These are phyloP conservation scores for Drosophila auraria DNA, from an alignment of 1,140 invertebrate species.

Conservation along the genomic window DNA sequence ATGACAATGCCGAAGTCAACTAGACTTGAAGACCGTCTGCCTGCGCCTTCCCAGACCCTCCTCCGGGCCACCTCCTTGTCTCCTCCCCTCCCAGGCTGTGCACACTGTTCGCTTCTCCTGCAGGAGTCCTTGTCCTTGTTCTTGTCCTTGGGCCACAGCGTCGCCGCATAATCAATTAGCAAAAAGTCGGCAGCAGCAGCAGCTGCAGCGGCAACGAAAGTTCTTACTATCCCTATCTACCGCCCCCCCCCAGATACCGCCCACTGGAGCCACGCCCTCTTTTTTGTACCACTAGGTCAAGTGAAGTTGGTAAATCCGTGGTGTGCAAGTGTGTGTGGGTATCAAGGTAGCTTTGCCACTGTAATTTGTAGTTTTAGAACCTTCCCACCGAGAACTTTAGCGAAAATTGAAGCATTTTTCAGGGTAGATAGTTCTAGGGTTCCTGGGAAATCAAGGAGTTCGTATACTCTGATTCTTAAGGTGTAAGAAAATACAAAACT, in stretches of 20 bases:
- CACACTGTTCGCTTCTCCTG: not conserved
- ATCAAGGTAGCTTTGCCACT: not conserved
- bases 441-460: too few relatives aligned
- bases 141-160: constrained; percentile 46
- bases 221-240: constrained; percentile 18
- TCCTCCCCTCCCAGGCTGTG: not conserved
- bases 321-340: not conserved
- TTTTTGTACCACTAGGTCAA: constrained; percentile 38
- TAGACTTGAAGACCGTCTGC: constrained; percentile 49
- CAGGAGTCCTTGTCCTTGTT: constrained; percentile 35
- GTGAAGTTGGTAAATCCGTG: constrained; percentile 6
- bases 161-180: constrained; percentile 51
- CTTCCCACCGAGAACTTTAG: not conserved
- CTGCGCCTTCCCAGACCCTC: not conserved
- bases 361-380: constrained; percentile 3
- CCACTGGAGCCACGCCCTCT: constrained; percentile 19
- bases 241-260: constrained; percentile 1
- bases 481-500: accelerated
- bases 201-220: constrained; percentile 16
- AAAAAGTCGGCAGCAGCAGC: constrained; percentile 8
- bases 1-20: constrained; percentile 48
- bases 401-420: not conserved
- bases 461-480: too few relatives aligned
- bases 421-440: not conserved
- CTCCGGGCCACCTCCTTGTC: not conserved